phyloP scores from a whole-genome alignment of 1,140 invertebrate species.

The Drosophila equinoxialis region DNA sequence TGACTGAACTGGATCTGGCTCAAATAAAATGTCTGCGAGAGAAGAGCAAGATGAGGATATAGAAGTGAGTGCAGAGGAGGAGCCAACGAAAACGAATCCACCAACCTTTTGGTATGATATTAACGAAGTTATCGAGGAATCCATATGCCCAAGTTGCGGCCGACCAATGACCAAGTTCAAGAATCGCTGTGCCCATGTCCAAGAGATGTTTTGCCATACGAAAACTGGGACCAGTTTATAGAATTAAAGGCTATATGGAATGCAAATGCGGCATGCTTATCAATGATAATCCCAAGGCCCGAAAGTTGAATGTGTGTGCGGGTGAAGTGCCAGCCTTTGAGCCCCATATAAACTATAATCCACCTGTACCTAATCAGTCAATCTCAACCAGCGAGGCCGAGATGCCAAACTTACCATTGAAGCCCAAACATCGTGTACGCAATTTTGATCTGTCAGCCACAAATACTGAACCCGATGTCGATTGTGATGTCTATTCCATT shows the following conservation, averaged over 20 bases:
- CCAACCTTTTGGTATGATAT: slow-evolving; percentile 43
- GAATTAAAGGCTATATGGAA: slow-evolving; percentile 56
- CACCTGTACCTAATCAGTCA: background rate
- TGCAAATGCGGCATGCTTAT: slow-evolving; percentile 62
- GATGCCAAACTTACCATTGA: slow-evolving; percentile 1
- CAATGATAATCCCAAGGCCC: slow-evolving; percentile 49
- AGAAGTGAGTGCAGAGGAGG: background rate
- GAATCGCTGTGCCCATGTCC: slow-evolving; percentile 44
- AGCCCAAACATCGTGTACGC: slow-evolving; percentile 44
- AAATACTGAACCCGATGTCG: slow-evolving; percentile 40
- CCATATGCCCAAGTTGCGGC: slow-evolving; percentile 57
- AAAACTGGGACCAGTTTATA: slow-evolving; percentile 55
- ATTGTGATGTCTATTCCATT: slow-evolving; percentile 59
- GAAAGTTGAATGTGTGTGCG: slow-evolving; percentile 60
- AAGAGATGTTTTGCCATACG: slow-evolving; percentile 62
- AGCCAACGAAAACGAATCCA: slow-evolving; percentile 25
- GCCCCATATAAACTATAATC: slow-evolving; percentile 4
- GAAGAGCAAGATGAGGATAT: background rate
- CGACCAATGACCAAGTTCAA: slow-evolving; percentile 43
- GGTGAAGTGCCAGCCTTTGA: slow-evolving; percentile 56
- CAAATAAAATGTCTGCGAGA: background rate
- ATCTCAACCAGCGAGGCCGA: background rate
- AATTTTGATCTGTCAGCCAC: slow-evolving; percentile 50
- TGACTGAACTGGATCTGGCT: background rate
- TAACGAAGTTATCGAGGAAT: slow-evolving; percentile 22